phyloP scores from a whole-genome alignment of 2,797 vertebrate species.

The Epinephelus awoara region DNA sequence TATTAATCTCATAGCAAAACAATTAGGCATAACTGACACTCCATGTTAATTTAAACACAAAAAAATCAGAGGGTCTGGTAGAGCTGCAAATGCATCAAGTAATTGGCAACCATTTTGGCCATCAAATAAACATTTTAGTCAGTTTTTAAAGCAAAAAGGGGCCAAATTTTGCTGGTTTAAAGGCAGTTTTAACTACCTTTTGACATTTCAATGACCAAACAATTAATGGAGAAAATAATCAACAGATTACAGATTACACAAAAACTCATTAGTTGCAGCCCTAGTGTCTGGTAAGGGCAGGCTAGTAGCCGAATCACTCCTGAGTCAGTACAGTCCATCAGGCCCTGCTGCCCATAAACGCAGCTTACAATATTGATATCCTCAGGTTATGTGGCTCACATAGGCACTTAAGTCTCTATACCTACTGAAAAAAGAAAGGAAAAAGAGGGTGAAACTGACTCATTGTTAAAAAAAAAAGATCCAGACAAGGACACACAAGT shows the following conservation, averaged over 20 bases:
- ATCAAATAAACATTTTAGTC: no score
- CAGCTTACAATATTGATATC: conserved; percentile 64
- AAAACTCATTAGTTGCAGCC: no score
- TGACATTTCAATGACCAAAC: no score
- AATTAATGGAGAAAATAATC: no score
- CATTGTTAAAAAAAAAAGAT: conserved; percentile 10
- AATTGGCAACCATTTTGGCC: no score
- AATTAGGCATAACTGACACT: neutral
- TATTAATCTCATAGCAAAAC: neutral
- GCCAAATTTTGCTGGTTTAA: no score
- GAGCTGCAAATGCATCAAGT: no score
- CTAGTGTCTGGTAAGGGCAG: neutral
- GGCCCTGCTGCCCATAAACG: conserved; percentile 33
- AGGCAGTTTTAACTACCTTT: no score
- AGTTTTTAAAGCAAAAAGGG: no score
- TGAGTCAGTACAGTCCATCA: conserved; percentile 27
- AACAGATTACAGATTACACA: no score
- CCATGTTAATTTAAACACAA: neutral
- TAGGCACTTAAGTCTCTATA: neutral
- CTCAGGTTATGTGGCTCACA: conserved; percentile 19
- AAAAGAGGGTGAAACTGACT: conserved; percentile 9
- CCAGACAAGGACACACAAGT: conserved; percentile 1
- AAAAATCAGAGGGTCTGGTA: neutral
- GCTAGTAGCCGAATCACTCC: neutral
- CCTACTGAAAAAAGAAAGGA: conserved; percentile 2